Conservation (phyloP, 2,888 invertebrate genomes). For the Drosophila mimetica region DNA sequence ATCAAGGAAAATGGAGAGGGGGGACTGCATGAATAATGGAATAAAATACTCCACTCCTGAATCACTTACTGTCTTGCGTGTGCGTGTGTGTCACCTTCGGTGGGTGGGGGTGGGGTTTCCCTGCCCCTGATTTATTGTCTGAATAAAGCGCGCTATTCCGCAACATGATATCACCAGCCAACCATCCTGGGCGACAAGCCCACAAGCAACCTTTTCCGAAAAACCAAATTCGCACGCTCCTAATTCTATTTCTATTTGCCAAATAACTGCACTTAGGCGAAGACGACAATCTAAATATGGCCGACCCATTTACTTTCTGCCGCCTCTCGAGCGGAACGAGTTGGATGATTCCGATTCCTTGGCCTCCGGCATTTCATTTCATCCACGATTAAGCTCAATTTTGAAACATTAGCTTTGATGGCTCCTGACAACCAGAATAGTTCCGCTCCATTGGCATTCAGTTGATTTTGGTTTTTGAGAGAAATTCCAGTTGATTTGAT, state of each 20-base stretch:
- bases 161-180: slow-evolving; percentile 29
- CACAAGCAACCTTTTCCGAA: slow-evolving; percentile 30
- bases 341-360: slow-evolving; percentile 34
- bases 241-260: slow-evolving; percentile 50
- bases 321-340: slow-evolving; percentile 59
- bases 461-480: not conserved
- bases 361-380: slow-evolving; percentile 35
- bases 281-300: slow-evolving; percentile 70
- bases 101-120: not conserved
- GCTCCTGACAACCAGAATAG: slow-evolving; percentile 28
- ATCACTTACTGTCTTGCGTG: slow-evolving; percentile 22
- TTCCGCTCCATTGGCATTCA: slow-evolving; percentile 54
- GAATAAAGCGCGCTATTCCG: slow-evolving; percentile 18
- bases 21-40: not conserved
- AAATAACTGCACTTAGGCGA: slow-evolving; percentile 51
- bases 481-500: slow-evolving; percentile 9
- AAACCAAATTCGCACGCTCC: slow-evolving; percentile 52
- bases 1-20: not conserved
- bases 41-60: not conserved
- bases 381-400: slow-evolving; percentile 69
- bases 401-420: slow-evolving; percentile 61
- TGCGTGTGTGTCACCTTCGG: slow-evolving; percentile 28
- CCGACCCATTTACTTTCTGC: slow-evolving; percentile 67
- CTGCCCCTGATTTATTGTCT: slow-evolving; percentile 36
- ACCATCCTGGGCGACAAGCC: slow-evolving; percentile 48